Evolutionary conservation across 2,113 vertebrate genomes (phyloP).

Genomic region (Sceloporus tristichus): DNA sequence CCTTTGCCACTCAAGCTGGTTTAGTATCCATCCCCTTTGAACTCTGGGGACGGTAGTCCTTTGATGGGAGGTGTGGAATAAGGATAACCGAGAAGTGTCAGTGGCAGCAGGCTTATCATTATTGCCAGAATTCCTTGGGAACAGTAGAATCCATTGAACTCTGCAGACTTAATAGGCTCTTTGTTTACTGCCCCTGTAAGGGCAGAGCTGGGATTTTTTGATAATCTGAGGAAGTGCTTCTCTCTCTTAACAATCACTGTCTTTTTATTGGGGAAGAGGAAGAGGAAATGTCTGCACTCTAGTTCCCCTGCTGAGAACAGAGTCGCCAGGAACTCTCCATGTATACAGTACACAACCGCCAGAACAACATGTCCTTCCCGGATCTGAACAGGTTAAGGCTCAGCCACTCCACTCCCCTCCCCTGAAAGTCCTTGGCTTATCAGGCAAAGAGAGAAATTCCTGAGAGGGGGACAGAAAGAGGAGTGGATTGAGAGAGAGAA

Average conservation of each 20-base stretch:
- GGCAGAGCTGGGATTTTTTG: not conserved
- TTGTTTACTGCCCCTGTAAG: not conserved
- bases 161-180: no score
- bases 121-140: not conserved
- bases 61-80: not conserved
- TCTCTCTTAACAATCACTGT: not conserved
- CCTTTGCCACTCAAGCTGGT: not conserved
- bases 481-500: not conserved
- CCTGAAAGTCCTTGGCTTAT: conserved; percentile 35
- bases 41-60: not conserved
- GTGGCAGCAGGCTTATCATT: not conserved
- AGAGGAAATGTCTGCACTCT: not conserved
- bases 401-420: conserved; percentile 16
- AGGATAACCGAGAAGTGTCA: not conserved
- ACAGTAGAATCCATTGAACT: not conserved
- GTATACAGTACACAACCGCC: no score
- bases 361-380: conserved; percentile 10
- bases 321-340: not conserved
- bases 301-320: not conserved
- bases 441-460: conserved; percentile 32
- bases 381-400: conserved; percentile 40
- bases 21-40: not conserved
- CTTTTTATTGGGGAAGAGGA: not conserved
- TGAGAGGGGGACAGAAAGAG: not conserved
- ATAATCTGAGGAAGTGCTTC: conserved; percentile 5